Evolutionary conservation across 2,113 vertebrate species (phyloP).

Genomic region (Trematocara macrostoma): DNA sequence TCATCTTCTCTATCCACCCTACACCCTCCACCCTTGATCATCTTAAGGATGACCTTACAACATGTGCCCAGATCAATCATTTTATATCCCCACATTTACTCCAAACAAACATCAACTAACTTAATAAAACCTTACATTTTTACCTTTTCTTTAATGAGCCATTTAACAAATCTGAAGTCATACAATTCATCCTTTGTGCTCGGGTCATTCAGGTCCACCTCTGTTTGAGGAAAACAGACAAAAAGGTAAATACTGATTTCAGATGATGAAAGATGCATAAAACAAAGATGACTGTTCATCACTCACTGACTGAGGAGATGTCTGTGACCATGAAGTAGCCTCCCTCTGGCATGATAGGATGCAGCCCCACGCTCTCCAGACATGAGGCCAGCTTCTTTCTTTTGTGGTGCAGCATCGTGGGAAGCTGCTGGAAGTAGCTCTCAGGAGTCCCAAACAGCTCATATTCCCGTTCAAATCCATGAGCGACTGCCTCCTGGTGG

Average conservation of each 20-base stretch:
- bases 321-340: conserved; percentile 88
- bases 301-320: conserved; percentile 86
- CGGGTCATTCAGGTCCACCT: conserved; percentile 71
- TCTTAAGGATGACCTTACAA: background rate
- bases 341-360: conserved; percentile 82
- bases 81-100: background rate
- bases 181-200: conserved; percentile 59
- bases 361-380: conserved; percentile 77
- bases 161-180: conserved; percentile 84
- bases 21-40: background rate
- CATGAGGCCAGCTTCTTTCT: conserved; percentile 76
- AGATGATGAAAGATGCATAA: background rate
- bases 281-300: background rate
- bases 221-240: conserved; percentile 54
- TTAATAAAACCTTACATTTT: background rate
- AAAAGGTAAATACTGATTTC: background rate
- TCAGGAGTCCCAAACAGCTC: conserved; percentile 72
- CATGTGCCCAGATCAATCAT: background rate
- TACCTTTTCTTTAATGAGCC: conserved; percentile 91
- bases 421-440: conserved; percentile 86
- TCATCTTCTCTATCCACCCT: background rate
- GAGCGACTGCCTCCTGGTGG: conserved; percentile 82
- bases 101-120: background rate
- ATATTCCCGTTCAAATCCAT: conserved; percentile 80
- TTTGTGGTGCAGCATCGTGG: conserved; percentile 69